Evolutionary conservation across 2,113 vertebrate species (phyloP), one percentile per base, ranked within the genome.

Genomic region (Microtus richardsoni): DNA sequence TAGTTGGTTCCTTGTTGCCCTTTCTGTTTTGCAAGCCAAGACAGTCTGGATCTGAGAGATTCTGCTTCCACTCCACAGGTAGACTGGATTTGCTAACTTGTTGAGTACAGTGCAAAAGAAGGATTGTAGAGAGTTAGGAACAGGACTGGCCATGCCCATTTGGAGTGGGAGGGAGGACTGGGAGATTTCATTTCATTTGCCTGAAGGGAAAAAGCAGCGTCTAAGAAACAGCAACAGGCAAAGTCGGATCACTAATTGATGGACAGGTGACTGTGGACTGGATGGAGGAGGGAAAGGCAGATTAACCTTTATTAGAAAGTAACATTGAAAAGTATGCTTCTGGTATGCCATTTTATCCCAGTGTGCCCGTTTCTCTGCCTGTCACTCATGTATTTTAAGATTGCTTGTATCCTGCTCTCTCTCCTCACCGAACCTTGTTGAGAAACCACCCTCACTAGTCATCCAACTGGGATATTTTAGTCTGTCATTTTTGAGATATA

Each of bases 401-500:
- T 82, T 39, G 66, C 71, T 12, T 7, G 7, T 70, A 93, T 89
- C 88, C 39, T 94, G 30, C 30, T 58, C 24, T 85, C 22, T 78
- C 14, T 90, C 36, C 22, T 85, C 16, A 10, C 22, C 19, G 75
- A 74, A 95, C 36, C 10, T 79, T 95, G 44, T 93, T 83, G 36
- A 12, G 75, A 80, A 93, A 94, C n/a, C 4, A 89, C n/a, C 89
- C 79, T 86, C n/a, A 90, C 4, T 91, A 92, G 44, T 47, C 44
- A 73, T 44, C 58, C 33, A 87, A 44, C n/a, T 77, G 66, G 85
- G 88, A 78, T 85, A 89, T 88, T 92, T 89, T 54, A 49, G 79
- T 66, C 36, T 68, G 22, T 88, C 62, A 80, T 94, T 95, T 77
- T 96, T 82, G 73, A 95, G 88, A 85, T 86, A 68, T 47, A 62